A percentile compares a stretch with the other conserved stretches of the same genome.
These are phyloP conservation scores for Ommatoiulus sabulosus DNA, from an alignment of 2,888 invertebrate genomes.

Conservation along the genomic window DNA sequence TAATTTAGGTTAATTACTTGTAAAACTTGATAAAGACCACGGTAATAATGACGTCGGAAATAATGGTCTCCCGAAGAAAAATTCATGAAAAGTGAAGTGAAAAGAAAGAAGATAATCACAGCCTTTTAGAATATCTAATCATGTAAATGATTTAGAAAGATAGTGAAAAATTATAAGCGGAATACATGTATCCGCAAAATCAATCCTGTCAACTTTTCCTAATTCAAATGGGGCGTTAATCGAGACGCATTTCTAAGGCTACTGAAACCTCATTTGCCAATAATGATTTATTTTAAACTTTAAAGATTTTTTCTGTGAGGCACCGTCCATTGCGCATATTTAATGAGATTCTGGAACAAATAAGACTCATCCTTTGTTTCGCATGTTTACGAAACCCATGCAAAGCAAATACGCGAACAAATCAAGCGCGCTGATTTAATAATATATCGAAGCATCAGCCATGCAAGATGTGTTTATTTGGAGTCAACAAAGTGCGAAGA, in stretches of 20 bases:
- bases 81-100: no score
- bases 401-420: background rate
- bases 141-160: no score
- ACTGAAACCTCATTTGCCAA: background rate
- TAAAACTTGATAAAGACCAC: no score
- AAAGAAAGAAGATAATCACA: no score
- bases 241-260: slow-evolving; percentile 2
- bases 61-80: no score
- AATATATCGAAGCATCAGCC: slow-evolving; percentile 15
- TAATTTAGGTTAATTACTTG: no score
- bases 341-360: background rate
- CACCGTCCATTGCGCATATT: background rate
- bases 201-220: background rate
- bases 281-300: background rate
- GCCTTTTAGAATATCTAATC: no score
- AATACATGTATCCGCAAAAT: no score
- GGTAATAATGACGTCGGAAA: no score
- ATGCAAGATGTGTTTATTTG: background rate
- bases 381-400: background rate
- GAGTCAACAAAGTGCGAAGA: background rate
- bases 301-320: background rate
- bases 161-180: no score
- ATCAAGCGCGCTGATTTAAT: slow-evolving; percentile 20
- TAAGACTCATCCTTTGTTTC: background rate
- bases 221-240: background rate